Base-by-base conservation (phyloP, 1,140 invertebrate species). In the Leptinotarsa undecemlineata region DNA sequence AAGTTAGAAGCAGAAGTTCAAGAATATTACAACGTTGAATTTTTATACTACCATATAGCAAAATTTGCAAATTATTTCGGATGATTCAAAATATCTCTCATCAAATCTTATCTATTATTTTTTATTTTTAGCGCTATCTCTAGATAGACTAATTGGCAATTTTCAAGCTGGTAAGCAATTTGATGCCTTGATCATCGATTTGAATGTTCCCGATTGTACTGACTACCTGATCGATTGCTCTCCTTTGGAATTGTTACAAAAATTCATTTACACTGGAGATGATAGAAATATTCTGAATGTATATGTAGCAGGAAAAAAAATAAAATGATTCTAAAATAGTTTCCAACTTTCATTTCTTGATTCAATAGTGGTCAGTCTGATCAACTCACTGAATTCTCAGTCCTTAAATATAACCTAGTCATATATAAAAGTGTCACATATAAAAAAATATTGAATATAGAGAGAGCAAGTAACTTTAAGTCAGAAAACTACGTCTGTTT, bases 151-250 rank as follows among this genome's bases (percentile, higher is more conserved):
- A 82, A 90, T 94, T 62, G 95, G 95, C 19, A 95, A 92, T 84
- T 94, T 97, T 82, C 84, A 89, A 80, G 82, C 90, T 5, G 94
- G 92, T 48, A 96, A 96, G 84, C 88, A 94, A 72, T 96, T 97
- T 82, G 95, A 97, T 87, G 95, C 94, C 5, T 83, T 97, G 0
- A 76, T 94, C 1, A 83, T 93, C 66, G 90, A 93, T 80, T 81
- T 88, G 19, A 81, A 86, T 51, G 81, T 85, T 19, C 19, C 74
- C 48, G 72, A 78, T 74, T 66, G 71, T 4, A 71, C 81, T 11
- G 84, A 86, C 78, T 79, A 85, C 60, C 79, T 86, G 33, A 77
- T 81, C 70, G 77, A 84, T 26, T 87, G 86, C 76, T 86, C 83
- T 14, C 79, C 90, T 0, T 80, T 87, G 48, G 90, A 93, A 80